These are phyloP conservation scores for Hyphantria cunea DNA, from an alignment of 1,140 invertebrate genomes.

Conservation along the genomic window DNA sequence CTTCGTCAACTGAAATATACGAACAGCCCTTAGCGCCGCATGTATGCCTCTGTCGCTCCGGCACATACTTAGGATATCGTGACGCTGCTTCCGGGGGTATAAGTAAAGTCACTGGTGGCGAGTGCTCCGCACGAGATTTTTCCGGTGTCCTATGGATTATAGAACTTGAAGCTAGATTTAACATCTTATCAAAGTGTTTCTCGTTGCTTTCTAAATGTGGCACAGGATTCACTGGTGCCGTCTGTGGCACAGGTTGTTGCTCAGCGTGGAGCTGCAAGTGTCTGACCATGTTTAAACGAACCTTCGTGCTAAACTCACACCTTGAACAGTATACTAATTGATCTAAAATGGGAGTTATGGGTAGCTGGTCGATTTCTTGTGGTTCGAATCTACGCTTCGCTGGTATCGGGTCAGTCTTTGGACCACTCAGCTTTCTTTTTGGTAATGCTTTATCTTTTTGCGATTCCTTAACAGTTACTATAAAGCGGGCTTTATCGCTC, in stretches of 20 bases:
- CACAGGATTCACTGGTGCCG: constrained; percentile 89
- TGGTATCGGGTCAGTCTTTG: constrained; percentile 26
- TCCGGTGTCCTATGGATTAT: constrained; percentile 74
- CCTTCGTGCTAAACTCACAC: constrained; percentile 88
- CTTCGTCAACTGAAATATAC: constrained; percentile 88
- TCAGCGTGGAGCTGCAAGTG: constrained; percentile 87
- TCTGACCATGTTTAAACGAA: constrained; percentile 87
- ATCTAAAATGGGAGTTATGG: constrained; percentile 85
- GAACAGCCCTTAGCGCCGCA: constrained; percentile 87
- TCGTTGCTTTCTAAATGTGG: constrained; percentile 90
- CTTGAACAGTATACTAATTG: constrained; percentile 84
- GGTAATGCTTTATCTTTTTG: constrained; percentile 12
- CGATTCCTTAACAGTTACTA: neutral
- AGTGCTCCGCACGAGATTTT: constrained; percentile 33
- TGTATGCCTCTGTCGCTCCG: constrained; percentile 85
- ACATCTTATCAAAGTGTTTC: constrained; percentile 92
- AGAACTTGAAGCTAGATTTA: constrained; percentile 89
- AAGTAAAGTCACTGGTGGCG: constrained; percentile 21
- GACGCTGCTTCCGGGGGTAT: constrained; percentile 45
- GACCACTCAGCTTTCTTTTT: constrained; percentile 35
- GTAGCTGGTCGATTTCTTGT: constrained; percentile 84
- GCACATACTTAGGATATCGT: constrained; percentile 84
- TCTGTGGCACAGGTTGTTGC: constrained; percentile 83
- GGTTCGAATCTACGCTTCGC: constrained; percentile 69
- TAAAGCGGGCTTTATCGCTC: neutral